phyloP scores from a whole-genome alignment of 2,888 invertebrate species.

The Dastarcus helophoroides region DNA sequence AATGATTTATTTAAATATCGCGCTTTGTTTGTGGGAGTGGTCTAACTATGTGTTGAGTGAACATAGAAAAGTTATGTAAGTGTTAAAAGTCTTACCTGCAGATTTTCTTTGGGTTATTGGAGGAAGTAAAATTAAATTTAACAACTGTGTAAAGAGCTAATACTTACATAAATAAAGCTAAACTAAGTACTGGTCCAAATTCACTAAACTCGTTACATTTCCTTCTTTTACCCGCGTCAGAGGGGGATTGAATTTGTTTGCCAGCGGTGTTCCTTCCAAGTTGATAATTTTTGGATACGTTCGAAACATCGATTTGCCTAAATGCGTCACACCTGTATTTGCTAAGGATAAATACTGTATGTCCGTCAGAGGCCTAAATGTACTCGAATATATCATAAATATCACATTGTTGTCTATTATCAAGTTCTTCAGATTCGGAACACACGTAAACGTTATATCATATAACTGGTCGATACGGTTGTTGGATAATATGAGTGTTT shows the following conservation, averaged over 20 bases:
- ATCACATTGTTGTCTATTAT: slow-evolving; percentile 29
- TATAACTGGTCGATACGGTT: slow-evolving; percentile 31
- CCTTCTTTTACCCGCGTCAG: slow-evolving; percentile 28
- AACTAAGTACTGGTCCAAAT: slow-evolving; percentile 7
- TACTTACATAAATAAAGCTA: slow-evolving; percentile 4
- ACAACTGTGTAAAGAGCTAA: neutral
- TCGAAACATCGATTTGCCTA: slow-evolving; percentile 31
- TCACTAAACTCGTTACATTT: slow-evolving; percentile 25
- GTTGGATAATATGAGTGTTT: slow-evolving; percentile 27
- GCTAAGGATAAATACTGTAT: slow-evolving; percentile 31
- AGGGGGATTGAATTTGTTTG: slow-evolving; percentile 30
- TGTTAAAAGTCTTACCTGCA: too few relatives aligned
- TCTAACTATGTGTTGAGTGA: too few relatives aligned
- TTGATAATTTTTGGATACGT: slow-evolving; percentile 28
- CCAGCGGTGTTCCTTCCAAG: slow-evolving; percentile 30
- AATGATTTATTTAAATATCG: too few relatives aligned
- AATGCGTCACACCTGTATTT: slow-evolving; percentile 29
- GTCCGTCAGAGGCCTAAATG: slow-evolving; percentile 27
- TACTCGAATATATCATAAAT: slow-evolving; percentile 23
- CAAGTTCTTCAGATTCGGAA: slow-evolving; percentile 29
- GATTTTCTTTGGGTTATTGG: too few relatives aligned
- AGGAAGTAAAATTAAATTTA: too few relatives aligned
- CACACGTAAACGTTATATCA: slow-evolving; percentile 28
- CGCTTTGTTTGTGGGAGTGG: too few relatives aligned
- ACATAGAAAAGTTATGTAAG: too few relatives aligned